Conservation (phyloP, 2,888 invertebrate genomes). For the Gymnocheta viridis region DNA sequence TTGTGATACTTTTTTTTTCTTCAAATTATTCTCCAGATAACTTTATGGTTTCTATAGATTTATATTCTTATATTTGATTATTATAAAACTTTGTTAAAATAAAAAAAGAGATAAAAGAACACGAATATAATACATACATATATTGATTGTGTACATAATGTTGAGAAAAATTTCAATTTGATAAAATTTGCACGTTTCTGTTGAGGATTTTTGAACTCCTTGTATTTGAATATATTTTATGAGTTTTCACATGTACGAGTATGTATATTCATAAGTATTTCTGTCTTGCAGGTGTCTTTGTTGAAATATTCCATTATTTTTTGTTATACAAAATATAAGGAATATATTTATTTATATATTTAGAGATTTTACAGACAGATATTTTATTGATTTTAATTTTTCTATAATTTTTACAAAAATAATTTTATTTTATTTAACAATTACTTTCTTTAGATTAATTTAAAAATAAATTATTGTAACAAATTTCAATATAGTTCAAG, state of each 20-base stretch:
- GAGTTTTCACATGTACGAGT: not conserved
- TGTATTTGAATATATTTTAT: not conserved
- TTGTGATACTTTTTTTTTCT: not conserved
- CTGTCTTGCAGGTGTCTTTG: not conserved
- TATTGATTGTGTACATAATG: conserved; percentile 34
- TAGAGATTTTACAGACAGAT: not conserved
- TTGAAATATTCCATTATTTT: not conserved
- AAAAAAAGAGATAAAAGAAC: conserved; percentile 3
- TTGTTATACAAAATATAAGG: not conserved
- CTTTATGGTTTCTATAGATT: conserved; percentile 13
- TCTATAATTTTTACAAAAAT: not conserved
- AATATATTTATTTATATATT: not conserved
- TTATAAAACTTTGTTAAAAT: not conserved
- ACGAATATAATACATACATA: not conserved
- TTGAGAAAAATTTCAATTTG: conserved; percentile 38
- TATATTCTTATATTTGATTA: conserved; percentile 51
- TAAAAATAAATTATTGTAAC: too few relatives aligned
- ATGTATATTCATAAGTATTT: not conserved
- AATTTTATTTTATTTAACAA: not conserved
- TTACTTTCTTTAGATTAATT: too few relatives aligned
- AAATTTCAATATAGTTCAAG: too few relatives aligned
- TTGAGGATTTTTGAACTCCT: conserved; percentile 24
- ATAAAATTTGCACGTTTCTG: conserved; percentile 60
- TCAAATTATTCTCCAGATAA: conserved; percentile 23
- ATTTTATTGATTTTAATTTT: not conserved